Evolutionary conservation across 2,113 vertebrate species (phyloP), one percentile per base, ranked within the genome.

Genomic region (Cyprinodon tularosa): DNA sequence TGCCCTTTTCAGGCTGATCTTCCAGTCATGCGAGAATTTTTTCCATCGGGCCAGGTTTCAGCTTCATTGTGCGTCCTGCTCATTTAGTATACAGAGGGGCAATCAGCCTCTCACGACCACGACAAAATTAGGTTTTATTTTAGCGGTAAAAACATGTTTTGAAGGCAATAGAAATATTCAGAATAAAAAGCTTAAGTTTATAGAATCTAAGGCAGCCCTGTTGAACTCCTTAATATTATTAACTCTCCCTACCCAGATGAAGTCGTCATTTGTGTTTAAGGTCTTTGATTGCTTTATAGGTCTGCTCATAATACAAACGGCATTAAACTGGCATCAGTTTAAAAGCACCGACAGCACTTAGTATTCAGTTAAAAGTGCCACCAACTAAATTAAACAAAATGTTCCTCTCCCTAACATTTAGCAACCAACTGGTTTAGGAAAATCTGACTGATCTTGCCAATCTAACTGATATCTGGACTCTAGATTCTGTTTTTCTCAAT

Each of bases 351-450:
- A 87, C 80, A 70, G 80, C 84, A 87, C 88, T 91, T 91, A 92
- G 90, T 90, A 91, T 90, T 86, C 88, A 92, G 91, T 93, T 93
- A 90, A 87, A 93, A 92, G 91, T 89, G 81, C 89, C 90, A 91
- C 86, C 78, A 86, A 88, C 81, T 88, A 84, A 90, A 87, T 86
- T 71, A 90, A 93, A 93, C 89, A 78, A 29, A 89, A 93, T 88
- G 89, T 85, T 81, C 85, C 89, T 86, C 84, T 90, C 74, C 81
- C 48, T 65, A 69, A 76, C 77, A 81, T 47, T 47, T 74, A 90
- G 40, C 65, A 66, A 71, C 78, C 76, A 70, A 67, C 81, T 90
- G 83, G 83, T 85, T 80, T 80, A 81, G 80, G 86, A 88, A 83
- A 77, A 81, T 74, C 79, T 81, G 77, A 88, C 88, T 89, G 61